phyloP scores from a whole-genome alignment of 1,140 invertebrate genomes.

The Andrena cerasifolii region DNA sequence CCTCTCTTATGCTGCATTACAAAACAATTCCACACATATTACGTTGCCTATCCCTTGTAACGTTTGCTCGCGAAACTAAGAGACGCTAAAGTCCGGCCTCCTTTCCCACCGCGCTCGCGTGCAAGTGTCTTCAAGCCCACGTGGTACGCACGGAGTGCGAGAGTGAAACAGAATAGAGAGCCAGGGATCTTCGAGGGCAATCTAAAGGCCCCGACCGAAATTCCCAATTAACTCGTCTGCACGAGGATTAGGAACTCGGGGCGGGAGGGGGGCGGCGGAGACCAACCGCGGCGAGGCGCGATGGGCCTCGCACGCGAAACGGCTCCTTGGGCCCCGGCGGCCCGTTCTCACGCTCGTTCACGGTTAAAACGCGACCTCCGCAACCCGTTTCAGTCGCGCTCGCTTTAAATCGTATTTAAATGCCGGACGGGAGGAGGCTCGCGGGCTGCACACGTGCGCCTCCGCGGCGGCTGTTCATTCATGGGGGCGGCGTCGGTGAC shows the following conservation, averaged over 20 bases:
- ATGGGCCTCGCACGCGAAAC: constrained; percentile 4
- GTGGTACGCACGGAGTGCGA: no score
- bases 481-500: constrained; percentile 56
- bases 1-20: no score
- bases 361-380: constrained; percentile 68
- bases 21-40: no score
- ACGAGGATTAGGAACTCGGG: background rate
- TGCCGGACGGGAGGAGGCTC: constrained; percentile 48
- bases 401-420: constrained; percentile 71
- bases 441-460: background rate
- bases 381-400: constrained; percentile 67
- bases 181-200: background rate
- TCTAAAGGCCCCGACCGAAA: background rate
- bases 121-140: no score
- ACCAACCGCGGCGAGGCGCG: background rate
- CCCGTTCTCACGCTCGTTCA: constrained; percentile 67
- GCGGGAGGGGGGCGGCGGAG: background rate
- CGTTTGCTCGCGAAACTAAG: no score
- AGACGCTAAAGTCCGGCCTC: no score
- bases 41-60: no score
- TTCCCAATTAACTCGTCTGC: background rate
- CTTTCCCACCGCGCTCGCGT: no score
- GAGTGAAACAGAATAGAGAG: background rate
- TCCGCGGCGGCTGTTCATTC: constrained; percentile 54
- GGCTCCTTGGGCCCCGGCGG: constrained; percentile 7